Percentiles rank a stretch among this genome's conserved stretches.
These are phyloP conservation scores for Willowsia nigromaculata DNA, from an alignment of 2,888 invertebrate species.

Conservation along the genomic window DNA sequence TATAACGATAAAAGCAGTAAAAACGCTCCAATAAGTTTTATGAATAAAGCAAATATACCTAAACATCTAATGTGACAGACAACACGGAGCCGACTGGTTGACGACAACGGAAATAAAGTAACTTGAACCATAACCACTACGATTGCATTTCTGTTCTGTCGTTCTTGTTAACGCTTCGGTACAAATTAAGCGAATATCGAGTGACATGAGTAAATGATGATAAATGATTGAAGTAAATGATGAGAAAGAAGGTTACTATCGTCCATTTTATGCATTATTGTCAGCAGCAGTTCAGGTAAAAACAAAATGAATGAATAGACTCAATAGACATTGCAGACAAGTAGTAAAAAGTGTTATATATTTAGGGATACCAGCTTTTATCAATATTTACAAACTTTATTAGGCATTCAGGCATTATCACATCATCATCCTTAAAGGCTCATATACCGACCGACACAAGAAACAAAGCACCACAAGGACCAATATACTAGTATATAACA, in stretches of 20 bases:
- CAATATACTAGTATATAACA: background rate
- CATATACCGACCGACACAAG: background rate
- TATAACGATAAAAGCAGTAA: background rate
- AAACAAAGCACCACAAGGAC: background rate
- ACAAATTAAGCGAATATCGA: constrained; percentile 28
- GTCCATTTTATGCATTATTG: background rate
- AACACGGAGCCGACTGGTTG: background rate
- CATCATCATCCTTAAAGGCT: background rate
- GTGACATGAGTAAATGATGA: constrained; percentile 21
- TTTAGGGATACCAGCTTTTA: constrained; percentile 8
- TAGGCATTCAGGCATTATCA: background rate
- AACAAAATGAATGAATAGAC: background rate
- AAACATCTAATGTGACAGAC: background rate
- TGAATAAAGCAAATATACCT: background rate
- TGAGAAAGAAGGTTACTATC: background rate
- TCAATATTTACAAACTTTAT: constrained; percentile 55
- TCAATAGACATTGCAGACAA: too few relatives aligned
- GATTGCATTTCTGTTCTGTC: background rate
- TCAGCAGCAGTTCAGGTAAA: background rate
- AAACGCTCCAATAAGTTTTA: background rate
- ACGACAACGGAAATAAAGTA: background rate
- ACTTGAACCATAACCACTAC: background rate
- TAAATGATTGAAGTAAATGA: background rate
- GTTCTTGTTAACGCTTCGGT: background rate
- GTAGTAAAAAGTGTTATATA: background rate